Evolutionary conservation across 2,797 vertebrate species (phyloP).

Genomic region (Pagetopsis macropterus): DNA sequence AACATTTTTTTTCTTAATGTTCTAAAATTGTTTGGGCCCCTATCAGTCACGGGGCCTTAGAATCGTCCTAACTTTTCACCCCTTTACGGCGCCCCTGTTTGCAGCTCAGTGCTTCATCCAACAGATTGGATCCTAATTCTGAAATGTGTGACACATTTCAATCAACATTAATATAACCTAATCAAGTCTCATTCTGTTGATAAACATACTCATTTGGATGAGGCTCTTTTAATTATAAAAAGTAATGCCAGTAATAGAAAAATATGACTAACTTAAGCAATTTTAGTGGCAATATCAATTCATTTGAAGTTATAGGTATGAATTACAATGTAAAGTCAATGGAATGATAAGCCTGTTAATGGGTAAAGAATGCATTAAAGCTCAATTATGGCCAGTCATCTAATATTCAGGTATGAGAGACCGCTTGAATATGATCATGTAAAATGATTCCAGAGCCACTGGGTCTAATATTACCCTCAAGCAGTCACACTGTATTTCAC

Average conservation of each 20-base stretch:
- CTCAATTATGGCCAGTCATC: conserved; percentile 4
- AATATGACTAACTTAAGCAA: conserved; percentile 2
- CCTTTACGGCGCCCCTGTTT: background rate
- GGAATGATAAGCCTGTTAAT: conserved; percentile 7
- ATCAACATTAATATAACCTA: background rate
- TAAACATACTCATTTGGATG: background rate
- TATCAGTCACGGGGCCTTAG: too few species aligned
- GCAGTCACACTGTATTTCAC: conserved; percentile 11
- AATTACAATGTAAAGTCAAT: background rate
- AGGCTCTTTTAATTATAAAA: background rate
- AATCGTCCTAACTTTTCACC: too few species aligned
- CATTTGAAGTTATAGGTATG: background rate
- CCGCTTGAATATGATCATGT: conserved; percentile 1
- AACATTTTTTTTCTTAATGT: too few species aligned
- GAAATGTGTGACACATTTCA: background rate
- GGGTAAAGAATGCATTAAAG: conserved; percentile 12
- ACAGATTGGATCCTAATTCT: background rate
- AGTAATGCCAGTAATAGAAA: background rate
- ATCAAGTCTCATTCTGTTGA: background rate
- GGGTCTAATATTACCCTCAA: background rate
- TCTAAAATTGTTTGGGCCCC: too few species aligned
- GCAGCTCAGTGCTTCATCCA: background rate
- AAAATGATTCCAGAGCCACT: conserved; percentile 15
- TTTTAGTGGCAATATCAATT: conserved; percentile 9
- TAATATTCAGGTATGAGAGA: conserved; percentile 18